These are phyloP conservation scores for Coregonus sp. DNA, from an alignment of 2,797 vertebrate species.

Conservation along the genomic window DNA sequence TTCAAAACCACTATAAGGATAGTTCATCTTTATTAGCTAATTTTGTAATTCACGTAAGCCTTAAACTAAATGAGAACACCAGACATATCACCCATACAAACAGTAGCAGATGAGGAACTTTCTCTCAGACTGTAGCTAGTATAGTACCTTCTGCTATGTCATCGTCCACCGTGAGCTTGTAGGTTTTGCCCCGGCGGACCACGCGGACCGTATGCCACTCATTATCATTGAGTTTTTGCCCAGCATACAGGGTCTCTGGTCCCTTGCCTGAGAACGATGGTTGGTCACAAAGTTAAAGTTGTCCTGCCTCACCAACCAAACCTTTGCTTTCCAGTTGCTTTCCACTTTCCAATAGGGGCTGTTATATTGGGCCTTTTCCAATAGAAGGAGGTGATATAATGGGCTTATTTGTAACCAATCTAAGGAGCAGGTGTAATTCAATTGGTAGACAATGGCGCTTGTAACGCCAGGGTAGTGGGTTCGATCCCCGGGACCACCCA, in stretches of 20 bases:
- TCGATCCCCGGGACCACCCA: too few species aligned
- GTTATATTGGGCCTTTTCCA: too few species aligned
- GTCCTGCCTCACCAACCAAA: conserved; percentile 72
- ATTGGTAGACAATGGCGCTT: background rate
- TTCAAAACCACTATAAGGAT: background rate
- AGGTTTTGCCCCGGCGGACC: conserved; percentile 94
- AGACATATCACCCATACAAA: conserved; percentile 23
- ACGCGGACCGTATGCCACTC: conserved; percentile 99
- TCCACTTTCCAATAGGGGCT: background rate
- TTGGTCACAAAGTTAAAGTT: conserved; percentile 82
- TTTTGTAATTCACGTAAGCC: background rate
- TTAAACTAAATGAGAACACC: conserved; percentile 31
- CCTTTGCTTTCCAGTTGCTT: conserved; percentile 65
- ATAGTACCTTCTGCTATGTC: conserved; percentile 96
- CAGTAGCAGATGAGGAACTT: conserved; percentile 33
- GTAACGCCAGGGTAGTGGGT: too few species aligned
- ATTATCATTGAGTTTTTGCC: conserved; percentile 99
- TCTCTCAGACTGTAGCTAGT: conserved; percentile 45
- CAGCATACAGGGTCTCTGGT: conserved; percentile 97
- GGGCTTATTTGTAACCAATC: background rate
- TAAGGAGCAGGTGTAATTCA: background rate
- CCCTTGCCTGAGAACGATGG: conserved; percentile 93
- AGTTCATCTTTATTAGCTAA: background rate
- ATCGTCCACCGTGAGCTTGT: conserved; percentile 97
- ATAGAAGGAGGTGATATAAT: background rate